Conservation (phyloP, 2,888 invertebrate species). For the Euspilapteryx auroguttella region DNA sequence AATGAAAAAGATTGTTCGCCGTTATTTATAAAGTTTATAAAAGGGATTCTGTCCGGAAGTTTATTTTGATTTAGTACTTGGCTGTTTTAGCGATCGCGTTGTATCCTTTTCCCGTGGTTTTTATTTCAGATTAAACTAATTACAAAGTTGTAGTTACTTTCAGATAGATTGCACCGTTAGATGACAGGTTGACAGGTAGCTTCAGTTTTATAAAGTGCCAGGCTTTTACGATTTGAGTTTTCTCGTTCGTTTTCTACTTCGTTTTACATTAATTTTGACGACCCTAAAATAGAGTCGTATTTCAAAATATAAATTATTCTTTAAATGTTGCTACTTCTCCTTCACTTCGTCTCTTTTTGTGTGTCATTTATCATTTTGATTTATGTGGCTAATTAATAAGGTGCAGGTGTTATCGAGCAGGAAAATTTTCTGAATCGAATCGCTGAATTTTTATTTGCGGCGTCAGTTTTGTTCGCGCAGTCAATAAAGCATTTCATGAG, state of each 20-base stretch:
- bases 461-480: slow-evolving; percentile 21
- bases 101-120: slow-evolving; percentile 39
- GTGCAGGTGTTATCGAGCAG: too few relatives aligned
- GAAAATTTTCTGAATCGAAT: too few relatives aligned
- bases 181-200: background rate
- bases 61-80: slow-evolving; percentile 55
- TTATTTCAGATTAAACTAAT: slow-evolving; percentile 42
- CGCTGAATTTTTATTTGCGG: slow-evolving; percentile 19
- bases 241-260: too few relatives aligned
- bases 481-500: slow-evolving; percentile 38
- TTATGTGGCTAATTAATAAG: too few relatives aligned
- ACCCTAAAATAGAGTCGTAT: too few relatives aligned
- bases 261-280: too few relatives aligned
- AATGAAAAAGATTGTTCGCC: slow-evolving; percentile 58
- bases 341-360: too few relatives aligned
- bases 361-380: too few relatives aligned
- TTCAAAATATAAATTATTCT: too few relatives aligned
- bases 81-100: slow-evolving; percentile 25
- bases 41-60: slow-evolving; percentile 45
- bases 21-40: slow-evolving; percentile 56
- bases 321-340: too few relatives aligned
- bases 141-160: slow-evolving; percentile 21
- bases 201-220: too few relatives aligned
- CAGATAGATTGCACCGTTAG: slow-evolving; percentile 11
- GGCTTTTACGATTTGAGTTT: too few relatives aligned